Conservation (phyloP, 2,888 invertebrate genomes). For the Archips crataeganus region DNA sequence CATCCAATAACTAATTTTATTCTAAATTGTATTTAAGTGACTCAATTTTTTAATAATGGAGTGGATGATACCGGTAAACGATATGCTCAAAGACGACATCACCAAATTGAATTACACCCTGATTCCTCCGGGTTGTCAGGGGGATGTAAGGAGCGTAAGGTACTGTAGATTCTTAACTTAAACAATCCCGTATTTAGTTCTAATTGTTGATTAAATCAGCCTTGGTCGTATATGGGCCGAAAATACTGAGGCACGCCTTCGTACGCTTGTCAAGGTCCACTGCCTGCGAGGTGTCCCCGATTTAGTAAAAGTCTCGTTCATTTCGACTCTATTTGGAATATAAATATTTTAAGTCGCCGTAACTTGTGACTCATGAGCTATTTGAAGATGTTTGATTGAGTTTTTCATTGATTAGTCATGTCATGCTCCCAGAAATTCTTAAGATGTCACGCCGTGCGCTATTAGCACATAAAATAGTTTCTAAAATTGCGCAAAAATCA, state of each 20-base stretch:
- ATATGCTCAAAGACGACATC: conserved; percentile 60
- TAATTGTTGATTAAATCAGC: conserved; percentile 6
- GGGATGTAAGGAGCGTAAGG: conserved; percentile 61
- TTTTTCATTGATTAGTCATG: conserved; percentile 7
- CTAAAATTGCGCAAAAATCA: not conserved
- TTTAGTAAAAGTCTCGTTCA: conserved; percentile 3
- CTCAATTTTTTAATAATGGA: conserved; percentile 52
- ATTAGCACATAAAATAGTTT: not conserved
- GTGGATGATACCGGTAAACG: conserved; percentile 58
- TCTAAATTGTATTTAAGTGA: conserved; percentile 18
- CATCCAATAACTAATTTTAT: not conserved
- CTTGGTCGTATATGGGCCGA: conserved; percentile 13
- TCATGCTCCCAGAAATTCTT: not conserved
- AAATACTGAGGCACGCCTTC: conserved; percentile 27
- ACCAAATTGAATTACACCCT: conserved; percentile 61
- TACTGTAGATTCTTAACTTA: conserved; percentile 45
- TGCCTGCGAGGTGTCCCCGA: conserved; percentile 8
- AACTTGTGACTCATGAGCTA: not conserved
- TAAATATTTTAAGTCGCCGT: conserved; percentile 5
- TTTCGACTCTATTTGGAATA: conserved; percentile 13
- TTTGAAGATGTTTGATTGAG: not conserved
- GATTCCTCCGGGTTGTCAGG: conserved; percentile 62
- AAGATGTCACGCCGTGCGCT: not conserved
- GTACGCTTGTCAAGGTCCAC: conserved; percentile 30
- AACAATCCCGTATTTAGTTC: not conserved